Evolutionary conservation across 2,888 invertebrate species (phyloP).

Genomic region (Cosmia trapezina): DNA sequence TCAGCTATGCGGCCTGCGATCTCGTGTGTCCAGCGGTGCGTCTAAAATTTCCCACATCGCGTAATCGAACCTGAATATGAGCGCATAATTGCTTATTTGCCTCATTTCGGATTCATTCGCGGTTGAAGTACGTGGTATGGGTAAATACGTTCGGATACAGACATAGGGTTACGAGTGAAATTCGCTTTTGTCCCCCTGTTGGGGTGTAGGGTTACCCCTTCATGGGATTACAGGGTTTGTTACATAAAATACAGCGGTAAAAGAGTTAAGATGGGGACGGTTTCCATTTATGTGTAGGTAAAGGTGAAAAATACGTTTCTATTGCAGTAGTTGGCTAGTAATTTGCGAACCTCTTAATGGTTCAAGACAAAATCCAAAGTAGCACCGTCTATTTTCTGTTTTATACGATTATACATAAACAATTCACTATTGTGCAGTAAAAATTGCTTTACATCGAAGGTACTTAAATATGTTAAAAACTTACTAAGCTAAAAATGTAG

Average conservation of each 20-base stretch:
- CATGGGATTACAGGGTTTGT: slow-evolving; percentile 45
- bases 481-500: too few relatives aligned
- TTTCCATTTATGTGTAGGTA: slow-evolving; percentile 30
- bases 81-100: slow-evolving; percentile 88
- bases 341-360: background rate
- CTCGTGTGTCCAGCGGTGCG: slow-evolving; percentile 72
- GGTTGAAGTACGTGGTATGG: slow-evolving; percentile 71
- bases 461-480: too few relatives aligned
- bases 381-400: too few relatives aligned
- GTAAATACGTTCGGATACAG: slow-evolving; percentile 64
- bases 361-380: too few relatives aligned
- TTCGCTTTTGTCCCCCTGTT: slow-evolving; percentile 56
- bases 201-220: slow-evolving; percentile 49
- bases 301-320: slow-evolving; percentile 3
- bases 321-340: slow-evolving; percentile 1
- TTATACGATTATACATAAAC: too few relatives aligned
- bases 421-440: too few relatives aligned
- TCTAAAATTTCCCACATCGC: slow-evolving; percentile 81
- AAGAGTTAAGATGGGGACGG: slow-evolving; percentile 37
- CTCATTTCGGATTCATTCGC: slow-evolving; percentile 86
- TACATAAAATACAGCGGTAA: slow-evolving; percentile 40
- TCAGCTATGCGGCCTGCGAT: slow-evolving; percentile 51
- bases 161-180: slow-evolving; percentile 65
- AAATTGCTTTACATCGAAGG: too few relatives aligned
- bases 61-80: slow-evolving; percentile 85